A percentile compares a stretch with the other conserved stretches of the same genome.
phyloP scores from a whole-genome alignment of 2,797 vertebrate genomes.

The Tenualosa thibaudeaui region DNA sequence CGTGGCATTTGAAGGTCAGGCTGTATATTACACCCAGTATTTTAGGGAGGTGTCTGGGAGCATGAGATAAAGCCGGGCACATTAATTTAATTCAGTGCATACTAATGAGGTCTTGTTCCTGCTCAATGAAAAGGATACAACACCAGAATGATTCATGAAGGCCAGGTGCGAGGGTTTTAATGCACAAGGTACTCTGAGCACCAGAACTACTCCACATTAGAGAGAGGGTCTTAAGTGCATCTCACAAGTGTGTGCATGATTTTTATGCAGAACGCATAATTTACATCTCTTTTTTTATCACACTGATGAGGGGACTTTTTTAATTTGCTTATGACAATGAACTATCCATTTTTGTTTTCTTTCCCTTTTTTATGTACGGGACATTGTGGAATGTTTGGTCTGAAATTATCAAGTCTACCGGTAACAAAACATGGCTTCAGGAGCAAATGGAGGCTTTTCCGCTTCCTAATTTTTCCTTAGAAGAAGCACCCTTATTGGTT shows the following conservation, averaged over 20 bases:
- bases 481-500: neutral
- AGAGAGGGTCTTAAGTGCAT: neutral
- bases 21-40: slow-evolving; percentile 98
- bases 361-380: neutral
- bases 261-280: neutral
- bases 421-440: neutral
- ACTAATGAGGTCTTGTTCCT: slow-evolving; percentile 82
- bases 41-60: slow-evolving; percentile 96
- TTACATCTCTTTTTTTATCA: neutral
- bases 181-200: neutral
- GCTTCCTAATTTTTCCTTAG: neutral
- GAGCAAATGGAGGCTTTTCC: neutral
- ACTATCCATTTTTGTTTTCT: neutral
- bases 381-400: neutral
- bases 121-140: slow-evolving; percentile 70
- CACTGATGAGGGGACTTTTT: neutral
- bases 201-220: slow-evolving; percentile 2
- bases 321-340: neutral
- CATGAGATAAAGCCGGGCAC: slow-evolving; percentile 91
- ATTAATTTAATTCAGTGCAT: slow-evolving; percentile 83
- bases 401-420: neutral
- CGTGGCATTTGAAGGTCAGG: slow-evolving; percentile 99
- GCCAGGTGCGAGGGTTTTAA: slow-evolving; percentile 15
- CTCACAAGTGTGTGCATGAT: neutral
- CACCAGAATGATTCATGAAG: slow-evolving; percentile 22